phyloP scores from a whole-genome alignment of 2,113 vertebrate species.

The Steatornis caripensis region DNA sequence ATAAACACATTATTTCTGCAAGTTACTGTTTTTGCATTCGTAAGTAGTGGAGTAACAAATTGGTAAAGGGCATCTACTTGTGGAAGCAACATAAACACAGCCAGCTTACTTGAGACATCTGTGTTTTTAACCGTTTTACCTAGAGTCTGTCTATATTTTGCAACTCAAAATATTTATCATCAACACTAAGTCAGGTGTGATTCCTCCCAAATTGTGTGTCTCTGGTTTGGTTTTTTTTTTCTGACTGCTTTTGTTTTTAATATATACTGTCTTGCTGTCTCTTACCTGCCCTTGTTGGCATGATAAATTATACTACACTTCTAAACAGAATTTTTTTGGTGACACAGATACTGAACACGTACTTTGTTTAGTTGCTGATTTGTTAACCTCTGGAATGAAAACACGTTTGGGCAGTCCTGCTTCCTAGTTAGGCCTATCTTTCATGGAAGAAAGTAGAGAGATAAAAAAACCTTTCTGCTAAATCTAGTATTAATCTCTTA shows the following conservation, averaged over 20 bases:
- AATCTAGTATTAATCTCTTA: neutral
- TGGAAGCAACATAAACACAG: neutral
- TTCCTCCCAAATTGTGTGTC: neutral
- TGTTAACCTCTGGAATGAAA: neutral
- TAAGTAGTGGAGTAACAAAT: neutral
- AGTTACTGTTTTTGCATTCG: neutral
- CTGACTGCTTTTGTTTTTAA: neutral
- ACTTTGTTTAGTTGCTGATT: neutral
- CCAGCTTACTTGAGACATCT: neutral
- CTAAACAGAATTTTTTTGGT: neutral
- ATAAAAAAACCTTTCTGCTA: neutral
- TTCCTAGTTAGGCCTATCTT: neutral
- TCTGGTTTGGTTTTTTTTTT: neutral
- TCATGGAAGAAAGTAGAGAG: neutral
- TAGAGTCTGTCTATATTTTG: neutral
- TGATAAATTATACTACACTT: neutral
- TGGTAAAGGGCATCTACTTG: neutral
- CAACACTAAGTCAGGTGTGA: neutral
- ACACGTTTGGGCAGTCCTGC: neutral
- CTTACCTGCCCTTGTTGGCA: neutral
- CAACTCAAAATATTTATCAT: neutral
- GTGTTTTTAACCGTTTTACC: neutral
- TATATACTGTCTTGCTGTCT: neutral
- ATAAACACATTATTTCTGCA: slow-evolving; percentile 1
- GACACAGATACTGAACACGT: neutral